phyloP scores from a whole-genome alignment of 2,113 vertebrate species.

The Micromys minutus region DNA sequence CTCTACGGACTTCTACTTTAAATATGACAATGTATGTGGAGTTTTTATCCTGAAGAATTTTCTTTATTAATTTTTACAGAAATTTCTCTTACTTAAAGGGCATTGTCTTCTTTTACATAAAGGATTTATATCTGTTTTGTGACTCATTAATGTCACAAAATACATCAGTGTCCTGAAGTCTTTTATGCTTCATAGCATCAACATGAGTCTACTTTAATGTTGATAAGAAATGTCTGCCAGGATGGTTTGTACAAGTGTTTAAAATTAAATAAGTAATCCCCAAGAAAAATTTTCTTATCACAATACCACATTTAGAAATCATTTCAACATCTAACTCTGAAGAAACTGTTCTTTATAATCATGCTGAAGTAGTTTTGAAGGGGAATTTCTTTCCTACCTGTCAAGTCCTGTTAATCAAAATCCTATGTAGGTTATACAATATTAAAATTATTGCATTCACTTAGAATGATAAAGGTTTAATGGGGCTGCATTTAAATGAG shows the following conservation, averaged over 20 bases:
- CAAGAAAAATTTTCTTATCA: constrained; percentile 21
- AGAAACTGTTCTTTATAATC: constrained; percentile 43
- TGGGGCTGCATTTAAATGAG: constrained; percentile 60
- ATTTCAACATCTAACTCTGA: constrained; percentile 37
- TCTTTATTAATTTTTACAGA: constrained; percentile 40
- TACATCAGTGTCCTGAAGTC: not conserved
- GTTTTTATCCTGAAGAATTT: constrained; percentile 20
- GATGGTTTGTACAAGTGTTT: constrained; percentile 18
- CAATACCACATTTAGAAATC: constrained; percentile 54
- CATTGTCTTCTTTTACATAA: constrained; percentile 6
- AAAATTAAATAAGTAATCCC: constrained; percentile 45
- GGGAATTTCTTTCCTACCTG: constrained; percentile 31
- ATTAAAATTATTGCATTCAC: constrained; percentile 48
- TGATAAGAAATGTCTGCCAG: constrained; percentile 48
- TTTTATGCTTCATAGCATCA: constrained; percentile 44
- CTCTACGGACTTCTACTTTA: constrained; percentile 23
- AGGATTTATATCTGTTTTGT: constrained; percentile 26
- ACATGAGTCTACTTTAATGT: constrained; percentile 41
- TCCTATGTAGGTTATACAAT: constrained; percentile 45
- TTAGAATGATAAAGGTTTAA: constrained; percentile 65
- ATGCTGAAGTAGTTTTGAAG: constrained; percentile 57
- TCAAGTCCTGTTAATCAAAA: constrained; percentile 64
- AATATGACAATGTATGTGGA: not conserved
- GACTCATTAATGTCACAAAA: constrained; percentile 42
- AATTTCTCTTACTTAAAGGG: constrained; percentile 24